Base-by-base conservation (phyloP, 2,888 invertebrate genomes). In the Acanthococcus lagerstroemiae region DNA sequence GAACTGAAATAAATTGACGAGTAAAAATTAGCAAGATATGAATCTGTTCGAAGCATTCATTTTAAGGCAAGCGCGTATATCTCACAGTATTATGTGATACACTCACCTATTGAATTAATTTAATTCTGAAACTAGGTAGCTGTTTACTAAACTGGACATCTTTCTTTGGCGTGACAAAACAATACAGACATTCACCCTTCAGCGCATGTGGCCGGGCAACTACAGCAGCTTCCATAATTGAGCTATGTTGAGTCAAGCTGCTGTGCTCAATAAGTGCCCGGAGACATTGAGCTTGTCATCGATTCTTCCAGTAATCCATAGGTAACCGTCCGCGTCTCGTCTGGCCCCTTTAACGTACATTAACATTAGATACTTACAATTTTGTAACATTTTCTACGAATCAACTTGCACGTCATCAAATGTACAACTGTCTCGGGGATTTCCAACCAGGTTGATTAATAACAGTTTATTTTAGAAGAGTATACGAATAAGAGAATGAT, bases 251-350 rank as follows among this genome's bases (percentile, higher is more conserved):
- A 0, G 88, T 84, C 17, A 91, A 80, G 22, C 89, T 0, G 97
- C 90, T 0, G 97, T 99, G 69, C 95, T 95, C 85, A 99, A 88
- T 65, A 99, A 80, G 78, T 99, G 97, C 0, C 97, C 99, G 2
- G 95, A 95, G 7, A 99, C 96, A 77, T 99, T 99, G 71, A 99
- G 80, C 93, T 99, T 95, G 76, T 99, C 99, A 76, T 99, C 97
- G 45, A 96, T 90, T 67, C 96, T 85, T 0, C 96, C 96, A 0
- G 95, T 96, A 68, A 97, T 88, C 95, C 95, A 95, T 66, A 94
- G 79, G 76, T 94, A 95, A 0, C 96, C 96, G 75, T 99, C 96
- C 22, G 86, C 83, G 76, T 99, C 97, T 67, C 94, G 81, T 71
- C 83, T 82, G 0, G 93, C 95, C 66, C 95, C 95, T 95, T 74